Evolutionary conservation across 2,113 vertebrate species (phyloP).

Genomic region (Pteropus alecto): DNA sequence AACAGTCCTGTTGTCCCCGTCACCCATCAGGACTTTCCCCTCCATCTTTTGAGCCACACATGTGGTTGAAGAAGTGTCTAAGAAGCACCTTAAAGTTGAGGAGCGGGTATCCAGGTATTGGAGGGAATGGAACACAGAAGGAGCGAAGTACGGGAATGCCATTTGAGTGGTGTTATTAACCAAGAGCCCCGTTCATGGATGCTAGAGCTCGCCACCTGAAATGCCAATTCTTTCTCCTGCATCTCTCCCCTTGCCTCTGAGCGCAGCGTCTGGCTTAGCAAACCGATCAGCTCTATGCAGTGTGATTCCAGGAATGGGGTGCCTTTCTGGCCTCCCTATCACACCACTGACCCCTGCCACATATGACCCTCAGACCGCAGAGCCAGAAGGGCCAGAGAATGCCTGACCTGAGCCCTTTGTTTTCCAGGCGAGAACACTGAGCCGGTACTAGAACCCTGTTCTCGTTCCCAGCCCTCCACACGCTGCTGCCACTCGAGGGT

Average conservation of each 20-base stretch:
- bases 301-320: background rate
- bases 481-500: background rate
- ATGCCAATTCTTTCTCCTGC: background rate
- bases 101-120: background rate
- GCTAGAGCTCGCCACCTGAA: background rate
- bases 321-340: background rate
- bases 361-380: background rate
- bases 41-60: background rate
- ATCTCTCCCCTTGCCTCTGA: background rate
- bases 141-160: background rate
- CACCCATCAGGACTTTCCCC: background rate
- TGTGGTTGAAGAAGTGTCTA: background rate
- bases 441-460: background rate
- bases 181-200: background rate
- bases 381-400: background rate
- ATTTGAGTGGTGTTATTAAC: background rate
- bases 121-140: accelerated
- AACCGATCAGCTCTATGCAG: background rate
- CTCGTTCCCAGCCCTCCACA: background rate
- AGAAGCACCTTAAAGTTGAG: background rate
- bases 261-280: background rate
- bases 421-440: background rate
- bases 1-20: background rate
- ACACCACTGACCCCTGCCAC: too few species aligned
- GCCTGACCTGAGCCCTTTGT: background rate